Evolutionary conservation across 64 coral and sea anemone species (phyloP).

Genomic region (Pocillopora damicornis): DNA sequence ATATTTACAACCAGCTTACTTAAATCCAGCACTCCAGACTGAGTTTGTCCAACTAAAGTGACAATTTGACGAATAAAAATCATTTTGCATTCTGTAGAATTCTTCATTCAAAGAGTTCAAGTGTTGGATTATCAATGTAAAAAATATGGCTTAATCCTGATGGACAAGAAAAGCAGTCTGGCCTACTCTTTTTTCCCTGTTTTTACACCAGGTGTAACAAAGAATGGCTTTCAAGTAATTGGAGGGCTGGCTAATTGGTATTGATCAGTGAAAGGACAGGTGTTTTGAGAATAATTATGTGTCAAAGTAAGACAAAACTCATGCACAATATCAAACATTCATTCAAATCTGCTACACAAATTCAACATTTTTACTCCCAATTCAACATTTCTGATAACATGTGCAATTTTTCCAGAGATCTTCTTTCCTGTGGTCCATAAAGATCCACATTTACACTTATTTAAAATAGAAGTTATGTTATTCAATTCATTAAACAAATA

Average conservation of each 20-base stretch:
- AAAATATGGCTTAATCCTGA: conserved; percentile 32
- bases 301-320: background rate
- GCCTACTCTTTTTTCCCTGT: background rate
- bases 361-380: background rate
- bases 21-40: conserved; percentile 42
- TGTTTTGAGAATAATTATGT: background rate
- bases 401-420: background rate
- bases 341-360: background rate
- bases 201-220: conserved; percentile 20
- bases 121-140: background rate
- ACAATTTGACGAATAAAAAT: conserved; percentile 88
- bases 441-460: background rate
- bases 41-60: conserved; percentile 63
- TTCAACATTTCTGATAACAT: background rate
- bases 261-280: conserved; percentile 26
- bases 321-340: background rate
- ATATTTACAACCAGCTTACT: conserved; percentile 53
- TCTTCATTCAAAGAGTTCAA: conserved; percentile 3
- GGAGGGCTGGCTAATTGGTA: conserved; percentile 8
- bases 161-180: conserved; percentile 41
- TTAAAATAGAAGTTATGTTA: background rate
- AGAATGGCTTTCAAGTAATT: conserved; percentile 27
- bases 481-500: conserved; percentile 1
- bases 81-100: conserved; percentile 38
- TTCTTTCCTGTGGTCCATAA: background rate